A percentile compares a stretch with the other conserved stretches of the same genome.
phyloP scores from a whole-genome alignment of 2,797 vertebrate genomes.

The Eidolon dupreanum region DNA sequence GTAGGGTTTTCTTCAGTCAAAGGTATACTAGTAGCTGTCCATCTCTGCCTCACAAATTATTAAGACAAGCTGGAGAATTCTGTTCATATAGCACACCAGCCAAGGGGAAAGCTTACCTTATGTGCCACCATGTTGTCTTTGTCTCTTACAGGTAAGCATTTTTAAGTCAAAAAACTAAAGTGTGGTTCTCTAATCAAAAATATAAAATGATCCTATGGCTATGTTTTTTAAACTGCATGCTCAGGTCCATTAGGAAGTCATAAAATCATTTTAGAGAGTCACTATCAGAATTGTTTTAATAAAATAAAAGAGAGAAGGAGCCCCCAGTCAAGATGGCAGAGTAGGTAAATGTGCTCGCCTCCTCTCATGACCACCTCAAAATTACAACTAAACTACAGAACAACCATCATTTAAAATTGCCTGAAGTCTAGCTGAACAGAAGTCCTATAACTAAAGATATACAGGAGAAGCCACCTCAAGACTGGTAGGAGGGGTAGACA shows the following conservation, averaged over 20 bases:
- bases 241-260: not conserved
- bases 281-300: not conserved
- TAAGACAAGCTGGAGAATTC: not conserved
- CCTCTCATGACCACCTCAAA: too few species aligned
- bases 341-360: too few species aligned
- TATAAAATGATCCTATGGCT: not conserved
- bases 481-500: too few species aligned
- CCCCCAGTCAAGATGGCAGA: too few species aligned
- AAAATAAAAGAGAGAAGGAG: not conserved
- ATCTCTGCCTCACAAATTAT: not conserved
- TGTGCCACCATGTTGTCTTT: not conserved
- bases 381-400: too few species aligned
- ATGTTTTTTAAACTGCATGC: not conserved
- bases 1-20: not conserved
- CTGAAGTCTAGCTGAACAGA: too few species aligned
- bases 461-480: too few species aligned
- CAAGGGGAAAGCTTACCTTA: not conserved
- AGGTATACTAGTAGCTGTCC: not conserved
- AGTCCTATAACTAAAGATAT: too few species aligned
- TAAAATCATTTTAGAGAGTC: not conserved
- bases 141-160: not conserved
- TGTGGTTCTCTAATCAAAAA: not conserved
- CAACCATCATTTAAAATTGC: too few species aligned
- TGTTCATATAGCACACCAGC: not conserved
- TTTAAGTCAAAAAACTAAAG: constrained; percentile 47